phyloP scores from a whole-genome alignment of 2,888 invertebrate genomes.

The Pyralis farinalis region DNA sequence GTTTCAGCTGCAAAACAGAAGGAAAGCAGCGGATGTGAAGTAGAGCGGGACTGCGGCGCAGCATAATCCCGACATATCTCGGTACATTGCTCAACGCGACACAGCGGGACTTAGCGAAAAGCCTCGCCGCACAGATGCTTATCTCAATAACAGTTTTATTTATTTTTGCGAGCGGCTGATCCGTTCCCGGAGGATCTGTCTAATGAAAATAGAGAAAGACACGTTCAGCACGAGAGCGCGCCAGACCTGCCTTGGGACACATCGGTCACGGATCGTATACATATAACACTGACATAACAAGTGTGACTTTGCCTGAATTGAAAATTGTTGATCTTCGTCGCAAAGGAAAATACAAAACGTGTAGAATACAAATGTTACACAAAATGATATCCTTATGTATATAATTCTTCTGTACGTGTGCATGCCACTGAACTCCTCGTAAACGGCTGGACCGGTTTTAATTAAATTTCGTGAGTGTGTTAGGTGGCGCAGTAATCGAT shows the following conservation, averaged over 20 bases:
- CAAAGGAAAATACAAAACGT: too few species aligned
- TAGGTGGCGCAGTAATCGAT: too few species aligned
- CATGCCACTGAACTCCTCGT: too few species aligned
- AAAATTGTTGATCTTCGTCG: neutral
- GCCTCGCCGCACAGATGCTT: slow-evolving; percentile 76
- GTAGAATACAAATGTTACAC: too few species aligned
- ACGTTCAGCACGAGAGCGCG: slow-evolving; percentile 37
- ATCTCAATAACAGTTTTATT: slow-evolving; percentile 81
- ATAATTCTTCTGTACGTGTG: too few species aligned
- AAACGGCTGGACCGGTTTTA: too few species aligned
- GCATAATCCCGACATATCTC: slow-evolving; percentile 77
- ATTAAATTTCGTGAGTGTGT: too few species aligned
- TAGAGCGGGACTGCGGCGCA: slow-evolving; percentile 50
- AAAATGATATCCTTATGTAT: too few species aligned
- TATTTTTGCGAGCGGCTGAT: slow-evolving; percentile 77
- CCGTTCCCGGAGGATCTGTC: slow-evolving; percentile 64
- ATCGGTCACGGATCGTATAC: slow-evolving; percentile 21
- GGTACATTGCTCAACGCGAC: slow-evolving; percentile 77
- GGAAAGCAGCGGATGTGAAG: slow-evolving; percentile 59
- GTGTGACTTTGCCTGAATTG: neutral
- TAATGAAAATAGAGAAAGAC: slow-evolving; percentile 71
- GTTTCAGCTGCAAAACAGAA: slow-evolving; percentile 67
- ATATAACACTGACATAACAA: neutral
- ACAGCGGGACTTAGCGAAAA: slow-evolving; percentile 77
- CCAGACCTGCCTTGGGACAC: slow-evolving; percentile 25